Evolutionary conservation across 2,888 invertebrate species (phyloP).

Genomic region (Microctonus aethiopoides): DNA sequence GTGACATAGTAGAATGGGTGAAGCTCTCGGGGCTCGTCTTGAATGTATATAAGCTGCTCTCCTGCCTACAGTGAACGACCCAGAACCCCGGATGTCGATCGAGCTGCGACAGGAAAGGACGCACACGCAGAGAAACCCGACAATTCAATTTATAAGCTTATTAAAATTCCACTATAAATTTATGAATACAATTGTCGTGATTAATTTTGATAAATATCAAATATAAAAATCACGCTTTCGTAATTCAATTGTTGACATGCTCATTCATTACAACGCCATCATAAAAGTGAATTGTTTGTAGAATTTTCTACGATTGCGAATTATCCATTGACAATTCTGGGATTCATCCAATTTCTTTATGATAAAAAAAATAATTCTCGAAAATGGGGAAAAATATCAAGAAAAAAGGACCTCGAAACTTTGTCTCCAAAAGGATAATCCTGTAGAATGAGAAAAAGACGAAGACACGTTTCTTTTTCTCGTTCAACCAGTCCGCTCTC

Average conservation of each 20-base stretch:
- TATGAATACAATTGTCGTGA: not conserved
- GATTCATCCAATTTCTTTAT: too few species aligned
- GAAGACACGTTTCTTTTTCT: not conserved
- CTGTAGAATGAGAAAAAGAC: not conserved
- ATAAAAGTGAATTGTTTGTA: too few species aligned
- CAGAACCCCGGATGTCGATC: slow-evolving; percentile 24
- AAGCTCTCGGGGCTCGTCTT: not conserved
- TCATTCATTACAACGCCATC: too few species aligned
- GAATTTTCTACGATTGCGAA: too few species aligned
- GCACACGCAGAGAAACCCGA: not conserved
- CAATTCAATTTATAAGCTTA: not conserved
- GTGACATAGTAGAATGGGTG: not conserved
- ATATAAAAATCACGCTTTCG: too few species aligned
- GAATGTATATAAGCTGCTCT: not conserved
- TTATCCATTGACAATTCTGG: too few species aligned
- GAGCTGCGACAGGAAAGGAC: slow-evolving; percentile 12
- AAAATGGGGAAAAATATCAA: not conserved
- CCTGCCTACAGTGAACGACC: not conserved
- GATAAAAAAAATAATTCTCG: not conserved
- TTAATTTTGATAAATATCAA: not conserved
- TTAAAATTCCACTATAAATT: not conserved
- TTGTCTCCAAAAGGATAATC: not conserved
- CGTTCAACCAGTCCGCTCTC: not conserved
- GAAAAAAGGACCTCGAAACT: not conserved
- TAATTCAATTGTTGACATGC: too few species aligned